Conservation (phyloP, 2,113 vertebrate genomes). For the Seriola quinqueradiata region DNA sequence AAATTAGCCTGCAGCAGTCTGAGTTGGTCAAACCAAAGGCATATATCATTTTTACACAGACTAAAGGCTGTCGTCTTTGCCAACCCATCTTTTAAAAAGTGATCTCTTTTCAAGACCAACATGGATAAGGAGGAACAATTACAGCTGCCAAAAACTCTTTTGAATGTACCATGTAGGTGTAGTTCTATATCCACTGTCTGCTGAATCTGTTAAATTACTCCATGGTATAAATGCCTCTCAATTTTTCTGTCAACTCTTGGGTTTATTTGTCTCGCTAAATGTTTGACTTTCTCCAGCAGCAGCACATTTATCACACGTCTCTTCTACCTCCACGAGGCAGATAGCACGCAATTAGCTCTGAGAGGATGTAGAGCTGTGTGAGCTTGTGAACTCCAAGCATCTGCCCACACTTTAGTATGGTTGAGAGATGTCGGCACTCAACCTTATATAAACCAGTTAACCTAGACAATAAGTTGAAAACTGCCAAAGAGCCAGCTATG, state of each 20-base stretch:
- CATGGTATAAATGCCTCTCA: not conserved
- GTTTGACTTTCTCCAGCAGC: not conserved
- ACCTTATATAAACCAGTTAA: constrained; percentile 8
- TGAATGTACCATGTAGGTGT: not conserved
- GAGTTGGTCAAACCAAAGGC: no score
- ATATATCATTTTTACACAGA: no score
- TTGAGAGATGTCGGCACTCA: not conserved
- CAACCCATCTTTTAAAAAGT: not conserved
- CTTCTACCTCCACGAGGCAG: not conserved
- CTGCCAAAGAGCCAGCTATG: not conserved
- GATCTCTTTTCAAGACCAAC: not conserved
- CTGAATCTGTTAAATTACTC: not conserved
- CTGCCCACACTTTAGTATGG: not conserved
- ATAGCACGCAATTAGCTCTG: not conserved
- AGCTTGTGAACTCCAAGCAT: not conserved
- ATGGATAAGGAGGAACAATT: not conserved
- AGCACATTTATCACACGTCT: not conserved
- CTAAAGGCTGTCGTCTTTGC: not conserved
- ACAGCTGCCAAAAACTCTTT: not conserved
- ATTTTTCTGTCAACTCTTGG: not conserved
- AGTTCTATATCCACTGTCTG: not conserved
- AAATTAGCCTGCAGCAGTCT: not conserved
- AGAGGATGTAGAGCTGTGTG: not conserved
- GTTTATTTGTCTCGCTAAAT: not conserved
- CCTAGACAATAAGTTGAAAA: not conserved